Evolutionary conservation across 2,113 vertebrate genomes (phyloP).

Genomic region (Proteles cristata): DNA sequence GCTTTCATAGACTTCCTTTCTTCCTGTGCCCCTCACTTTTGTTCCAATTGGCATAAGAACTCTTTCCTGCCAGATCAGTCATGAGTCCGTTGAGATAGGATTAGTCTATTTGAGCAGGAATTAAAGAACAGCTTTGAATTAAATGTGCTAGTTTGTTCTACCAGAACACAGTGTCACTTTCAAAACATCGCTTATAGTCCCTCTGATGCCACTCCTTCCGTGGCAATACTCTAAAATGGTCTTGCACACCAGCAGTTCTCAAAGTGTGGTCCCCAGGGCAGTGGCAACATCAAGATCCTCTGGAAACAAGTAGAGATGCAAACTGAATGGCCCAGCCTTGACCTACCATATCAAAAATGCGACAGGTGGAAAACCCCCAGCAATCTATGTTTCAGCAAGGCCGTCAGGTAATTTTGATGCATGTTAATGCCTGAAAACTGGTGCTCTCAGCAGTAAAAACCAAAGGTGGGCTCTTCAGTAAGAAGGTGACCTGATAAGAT

Average conservation of each 20-base stretch:
- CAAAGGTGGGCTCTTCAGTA: not conserved
- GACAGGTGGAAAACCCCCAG: rapidly evolving
- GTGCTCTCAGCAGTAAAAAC: not conserved
- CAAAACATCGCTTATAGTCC: not conserved
- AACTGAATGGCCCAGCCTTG: not conserved
- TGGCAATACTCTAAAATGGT: not conserved
- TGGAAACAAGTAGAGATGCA: not conserved
- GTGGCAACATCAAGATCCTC: not conserved
- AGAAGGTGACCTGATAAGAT: not conserved
- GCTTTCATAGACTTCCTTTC: not conserved
- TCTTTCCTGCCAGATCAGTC: not conserved
- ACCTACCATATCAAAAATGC: not conserved
- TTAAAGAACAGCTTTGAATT: not conserved
- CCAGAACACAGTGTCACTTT: not conserved
- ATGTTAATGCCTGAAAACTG: not conserved
- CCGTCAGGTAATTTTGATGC: not conserved
- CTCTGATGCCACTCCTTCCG: not conserved
- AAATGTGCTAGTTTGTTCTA: not conserved
- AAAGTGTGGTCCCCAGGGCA: not conserved
- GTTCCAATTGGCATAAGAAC: not conserved
- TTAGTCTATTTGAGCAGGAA: not conserved
- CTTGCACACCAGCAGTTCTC: not conserved
- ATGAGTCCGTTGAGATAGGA: not conserved
- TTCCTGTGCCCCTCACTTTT: not conserved
- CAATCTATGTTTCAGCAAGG: not conserved